phyloP scores from a whole-genome alignment of 2,888 invertebrate species.

The Drosophila nr. perissopoda region DNA sequence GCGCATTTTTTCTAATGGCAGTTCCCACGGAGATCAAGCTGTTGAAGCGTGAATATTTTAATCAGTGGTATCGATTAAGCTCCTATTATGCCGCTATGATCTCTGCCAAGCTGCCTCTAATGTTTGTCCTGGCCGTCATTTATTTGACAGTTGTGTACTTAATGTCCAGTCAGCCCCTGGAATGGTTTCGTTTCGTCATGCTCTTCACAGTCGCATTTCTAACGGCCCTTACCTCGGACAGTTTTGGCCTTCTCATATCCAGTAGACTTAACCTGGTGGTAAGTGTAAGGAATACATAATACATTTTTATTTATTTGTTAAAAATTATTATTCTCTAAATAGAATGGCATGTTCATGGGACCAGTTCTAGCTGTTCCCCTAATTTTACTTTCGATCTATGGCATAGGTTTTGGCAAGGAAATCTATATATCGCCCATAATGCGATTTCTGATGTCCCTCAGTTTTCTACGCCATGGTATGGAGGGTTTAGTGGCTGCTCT shows the following conservation, averaged over 20 bases:
- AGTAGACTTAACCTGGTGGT: slow-evolving; percentile 91
- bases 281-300: slow-evolving; percentile 82
- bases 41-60: slow-evolving; percentile 92
- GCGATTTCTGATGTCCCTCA: slow-evolving; percentile 91
- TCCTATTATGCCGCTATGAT: slow-evolving; percentile 91
- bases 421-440: slow-evolving; percentile 90
- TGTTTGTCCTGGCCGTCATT: slow-evolving; percentile 88
- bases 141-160: slow-evolving; percentile 90
- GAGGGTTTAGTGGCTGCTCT: slow-evolving; percentile 93
- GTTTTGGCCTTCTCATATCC: slow-evolving; percentile 90
- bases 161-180: slow-evolving; percentile 91
- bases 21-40: slow-evolving; percentile 92
- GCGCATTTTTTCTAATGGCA: slow-evolving; percentile 82
- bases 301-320: not conserved
- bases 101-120: slow-evolving; percentile 89
- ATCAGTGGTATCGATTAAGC: slow-evolving; percentile 92
- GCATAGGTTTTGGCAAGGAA: slow-evolving; percentile 92
- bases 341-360: slow-evolving; percentile 96
- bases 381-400: slow-evolving; percentile 94
- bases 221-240: slow-evolving; percentile 91
- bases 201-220: slow-evolving; percentile 90
- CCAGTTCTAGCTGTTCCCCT: slow-evolving; percentile 94
- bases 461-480: slow-evolving; percentile 92
- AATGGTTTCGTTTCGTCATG: slow-evolving; percentile 88
- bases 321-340: slow-evolving; percentile 32